Conservation (phyloP, 2,113 vertebrate species). For the Lethenteron reissneri region DNA sequence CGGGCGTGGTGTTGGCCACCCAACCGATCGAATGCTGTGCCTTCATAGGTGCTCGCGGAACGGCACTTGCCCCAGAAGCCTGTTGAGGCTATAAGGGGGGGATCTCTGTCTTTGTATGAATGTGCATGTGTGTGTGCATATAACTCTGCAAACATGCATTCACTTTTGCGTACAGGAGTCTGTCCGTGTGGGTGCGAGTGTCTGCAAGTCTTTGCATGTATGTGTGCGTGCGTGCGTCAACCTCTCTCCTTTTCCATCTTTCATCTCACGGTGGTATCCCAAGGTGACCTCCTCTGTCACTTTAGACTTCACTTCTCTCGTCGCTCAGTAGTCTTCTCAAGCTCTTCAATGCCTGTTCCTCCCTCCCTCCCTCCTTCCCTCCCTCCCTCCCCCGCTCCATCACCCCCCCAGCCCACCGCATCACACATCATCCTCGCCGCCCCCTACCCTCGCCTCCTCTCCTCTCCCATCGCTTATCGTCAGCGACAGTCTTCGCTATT, state of each 20-base stretch:
- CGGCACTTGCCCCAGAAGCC: too few species aligned
- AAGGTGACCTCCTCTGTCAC: not conserved
- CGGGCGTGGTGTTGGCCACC: too few species aligned
- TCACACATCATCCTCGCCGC: not conserved
- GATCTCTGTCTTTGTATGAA: not conserved
- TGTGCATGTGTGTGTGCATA: constrained; percentile 1
- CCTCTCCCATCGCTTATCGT: not conserved
- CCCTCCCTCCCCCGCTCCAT: not conserved
- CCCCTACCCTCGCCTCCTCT: constrained; percentile 1
- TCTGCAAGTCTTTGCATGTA: not conserved
- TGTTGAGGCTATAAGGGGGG: too few species aligned
- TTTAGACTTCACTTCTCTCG: not conserved
- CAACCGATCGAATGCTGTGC: too few species aligned
- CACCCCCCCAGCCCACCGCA: not conserved
- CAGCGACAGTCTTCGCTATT: not conserved
- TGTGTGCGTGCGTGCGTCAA: not conserved
- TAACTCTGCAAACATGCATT: not conserved
- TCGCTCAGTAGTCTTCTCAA: too few species aligned
- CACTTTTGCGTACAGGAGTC: not conserved
- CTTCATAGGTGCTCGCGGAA: too few species aligned
- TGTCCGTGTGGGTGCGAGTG: not conserved
- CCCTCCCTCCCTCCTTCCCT: not conserved
- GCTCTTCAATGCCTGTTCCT: too few species aligned
- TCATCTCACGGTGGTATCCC: too few species aligned
- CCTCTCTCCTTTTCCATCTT: not conserved